Evolutionary conservation across 2,888 invertebrate species (phyloP).

Genomic region (Autographa pulchrina): DNA sequence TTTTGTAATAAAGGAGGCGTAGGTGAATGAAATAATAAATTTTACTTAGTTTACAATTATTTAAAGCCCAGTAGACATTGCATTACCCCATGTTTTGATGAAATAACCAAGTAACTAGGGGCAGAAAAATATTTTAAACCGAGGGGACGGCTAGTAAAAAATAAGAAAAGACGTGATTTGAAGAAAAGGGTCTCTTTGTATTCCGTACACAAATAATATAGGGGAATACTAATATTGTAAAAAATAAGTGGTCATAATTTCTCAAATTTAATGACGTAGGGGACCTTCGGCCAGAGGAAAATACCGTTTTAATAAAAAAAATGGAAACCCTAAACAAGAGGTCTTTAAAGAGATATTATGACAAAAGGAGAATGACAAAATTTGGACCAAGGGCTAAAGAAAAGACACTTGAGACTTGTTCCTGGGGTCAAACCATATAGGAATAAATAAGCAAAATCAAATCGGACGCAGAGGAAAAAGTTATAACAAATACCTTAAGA

Average conservation of each 20-base stretch:
- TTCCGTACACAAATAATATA: constrained; percentile 21
- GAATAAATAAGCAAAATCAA: too few relatives aligned
- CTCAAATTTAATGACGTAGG: constrained; percentile 33
- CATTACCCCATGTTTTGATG: neutral
- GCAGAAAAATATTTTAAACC: neutral
- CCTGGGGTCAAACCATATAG: too few relatives aligned
- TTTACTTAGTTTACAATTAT: neutral
- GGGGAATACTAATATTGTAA: constrained; percentile 29
- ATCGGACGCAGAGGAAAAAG: too few relatives aligned
- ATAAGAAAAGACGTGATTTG: neutral
- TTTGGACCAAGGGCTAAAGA: too few relatives aligned
- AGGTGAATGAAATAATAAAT: neutral
- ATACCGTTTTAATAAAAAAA: neutral
- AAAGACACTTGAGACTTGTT: too few relatives aligned
- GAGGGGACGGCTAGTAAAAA: constrained; percentile 7
- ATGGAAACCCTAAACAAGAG: too few relatives aligned
- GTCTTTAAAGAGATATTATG: too few relatives aligned
- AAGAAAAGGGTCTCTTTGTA: constrained; percentile 18
- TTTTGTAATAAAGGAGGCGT: neutral
- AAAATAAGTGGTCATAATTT: constrained; percentile 41
- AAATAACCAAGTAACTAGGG: neutral
- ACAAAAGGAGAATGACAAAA: too few relatives aligned
- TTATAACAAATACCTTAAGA: too few relatives aligned
- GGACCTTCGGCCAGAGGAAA: constrained; percentile 14
- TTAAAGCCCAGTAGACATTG: neutral